Percentiles rank a stretch among this genome's conserved stretches.
Conservation (phyloP, 2,113 vertebrate species). For the Taurulus bubalis region DNA sequence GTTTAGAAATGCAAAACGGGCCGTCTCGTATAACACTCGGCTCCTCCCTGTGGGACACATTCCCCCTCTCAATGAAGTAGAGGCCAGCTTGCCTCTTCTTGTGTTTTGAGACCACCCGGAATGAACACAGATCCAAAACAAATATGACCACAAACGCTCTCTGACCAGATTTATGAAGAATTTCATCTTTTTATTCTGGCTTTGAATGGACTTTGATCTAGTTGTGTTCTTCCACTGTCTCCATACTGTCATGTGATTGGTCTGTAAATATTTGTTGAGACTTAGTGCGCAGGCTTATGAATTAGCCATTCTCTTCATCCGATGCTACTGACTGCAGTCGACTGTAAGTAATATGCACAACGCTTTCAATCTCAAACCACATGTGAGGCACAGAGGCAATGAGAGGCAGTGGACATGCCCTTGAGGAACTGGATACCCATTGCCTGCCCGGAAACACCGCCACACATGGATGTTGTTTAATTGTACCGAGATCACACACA, state of each 20-base stretch:
- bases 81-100: conserved; percentile 68
- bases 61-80: conserved; percentile 59
- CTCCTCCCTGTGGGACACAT: conserved; percentile 72
- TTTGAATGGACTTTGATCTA: conserved; percentile 17
- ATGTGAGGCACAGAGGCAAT: conserved; percentile 60
- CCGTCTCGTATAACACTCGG: conserved; percentile 74
- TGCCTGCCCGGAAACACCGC: conserved; percentile 77
- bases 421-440: conserved; percentile 64
- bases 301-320: conserved; percentile 19
- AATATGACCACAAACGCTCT: conserved; percentile 29
- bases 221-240: background rate
- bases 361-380: conserved; percentile 59
- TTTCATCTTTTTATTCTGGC: background rate
- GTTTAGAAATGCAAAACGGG: conserved; percentile 72
- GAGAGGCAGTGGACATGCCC: conserved; percentile 64
- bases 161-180: background rate
- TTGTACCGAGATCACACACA: conserved; percentile 62
- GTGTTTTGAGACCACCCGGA: conserved; percentile 81
- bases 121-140: conserved; percentile 52
- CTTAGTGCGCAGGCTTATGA: conserved; percentile 33
- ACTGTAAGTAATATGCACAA: conserved; percentile 64
- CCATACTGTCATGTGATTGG: conserved; percentile 1
- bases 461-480: conserved; percentile 72
- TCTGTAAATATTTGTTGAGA: conserved; percentile 33
- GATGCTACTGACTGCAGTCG: conserved; percentile 21